A percentile compares a stretch with the other conserved stretches of the same genome.
phyloP scores from a whole-genome alignment of 1,140 invertebrate genomes.

The Penaeus indicus region DNA sequence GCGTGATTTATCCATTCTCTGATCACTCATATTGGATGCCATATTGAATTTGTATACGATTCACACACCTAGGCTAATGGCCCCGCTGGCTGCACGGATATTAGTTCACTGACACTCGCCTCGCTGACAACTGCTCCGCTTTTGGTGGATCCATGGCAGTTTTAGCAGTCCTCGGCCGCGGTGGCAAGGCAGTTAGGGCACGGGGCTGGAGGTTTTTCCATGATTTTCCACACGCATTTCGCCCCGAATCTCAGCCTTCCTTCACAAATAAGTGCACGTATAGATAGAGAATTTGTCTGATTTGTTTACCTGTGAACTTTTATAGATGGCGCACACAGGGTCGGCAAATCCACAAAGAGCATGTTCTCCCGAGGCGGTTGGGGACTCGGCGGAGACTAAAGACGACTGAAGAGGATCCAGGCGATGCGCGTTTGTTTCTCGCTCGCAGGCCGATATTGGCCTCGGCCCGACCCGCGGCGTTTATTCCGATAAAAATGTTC shows the following conservation, averaged over 20 bases:
- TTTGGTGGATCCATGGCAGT: constrained; percentile 44
- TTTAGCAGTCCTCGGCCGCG: constrained; percentile 34
- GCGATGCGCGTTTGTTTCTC: constrained; percentile 26
- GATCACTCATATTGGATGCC: constrained; percentile 62
- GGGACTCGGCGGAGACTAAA: background rate
- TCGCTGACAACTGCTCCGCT: constrained; percentile 33
- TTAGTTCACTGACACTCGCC: constrained; percentile 52
- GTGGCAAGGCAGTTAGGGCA: constrained; percentile 33
- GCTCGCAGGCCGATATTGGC: background rate
- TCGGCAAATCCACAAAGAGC: constrained; percentile 47
- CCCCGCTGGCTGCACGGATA: constrained; percentile 52
- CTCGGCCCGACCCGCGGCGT: background rate
- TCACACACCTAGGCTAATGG: constrained; percentile 52
- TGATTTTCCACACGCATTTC: constrained; percentile 48
- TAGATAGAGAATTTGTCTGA: constrained; percentile 56
- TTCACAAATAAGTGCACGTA: constrained; percentile 60
- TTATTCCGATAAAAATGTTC: constrained; percentile 9
- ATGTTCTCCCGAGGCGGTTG: constrained; percentile 5
- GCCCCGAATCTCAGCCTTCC: constrained; percentile 53
- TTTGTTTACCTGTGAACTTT: constrained; percentile 62
- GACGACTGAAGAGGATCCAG: background rate
- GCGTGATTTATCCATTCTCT: constrained; percentile 45
- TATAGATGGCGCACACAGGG: constrained; percentile 61
- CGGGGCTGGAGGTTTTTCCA: background rate
- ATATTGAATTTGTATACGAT: constrained; percentile 61